Evolutionary conservation across 1,140 invertebrate species (phyloP).

Genomic region (Nasonia vitripennis): DNA sequence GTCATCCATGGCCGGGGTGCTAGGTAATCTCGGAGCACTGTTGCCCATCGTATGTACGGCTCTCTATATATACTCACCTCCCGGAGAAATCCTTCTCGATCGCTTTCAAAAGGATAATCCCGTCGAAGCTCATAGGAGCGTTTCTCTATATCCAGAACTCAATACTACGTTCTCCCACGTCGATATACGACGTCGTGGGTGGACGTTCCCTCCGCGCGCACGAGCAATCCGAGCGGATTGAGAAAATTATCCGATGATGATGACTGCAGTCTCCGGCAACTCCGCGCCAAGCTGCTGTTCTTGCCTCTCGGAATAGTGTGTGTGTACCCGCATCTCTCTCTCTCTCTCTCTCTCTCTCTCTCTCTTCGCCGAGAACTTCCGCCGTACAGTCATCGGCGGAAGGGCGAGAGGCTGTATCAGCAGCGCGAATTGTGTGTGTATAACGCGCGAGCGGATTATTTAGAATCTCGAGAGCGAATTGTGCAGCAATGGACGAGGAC

Average conservation of each 20-base stretch:
- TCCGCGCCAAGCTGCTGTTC: background rate
- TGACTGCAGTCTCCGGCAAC: background rate
- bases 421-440: too few species aligned
- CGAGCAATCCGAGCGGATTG: background rate
- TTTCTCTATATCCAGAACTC: slow-evolving; percentile 1
- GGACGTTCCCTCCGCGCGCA: background rate
- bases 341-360: too few species aligned
- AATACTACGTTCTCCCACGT: background rate
- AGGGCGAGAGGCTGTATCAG: too few species aligned
- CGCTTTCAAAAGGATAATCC: slow-evolving; percentile 28
- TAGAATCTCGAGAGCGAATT: too few species aligned
- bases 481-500: too few species aligned
- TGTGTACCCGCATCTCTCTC: too few species aligned
- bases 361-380: too few species aligned
- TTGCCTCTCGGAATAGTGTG: background rate
- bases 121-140: background rate
- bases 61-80: background rate
- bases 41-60: background rate
- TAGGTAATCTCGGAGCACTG: slow-evolving; percentile 26
- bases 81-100: slow-evolving; percentile 29
- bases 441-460: too few species aligned
- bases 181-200: background rate
- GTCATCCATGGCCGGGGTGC: background rate
- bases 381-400: too few species aligned
- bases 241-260: slow-evolving; percentile 20